Evolutionary conservation across 2,888 invertebrate genomes (phyloP), one percentile per base, ranked within the genome.

Genomic region (Drosophila pseudotalamancana): DNA sequence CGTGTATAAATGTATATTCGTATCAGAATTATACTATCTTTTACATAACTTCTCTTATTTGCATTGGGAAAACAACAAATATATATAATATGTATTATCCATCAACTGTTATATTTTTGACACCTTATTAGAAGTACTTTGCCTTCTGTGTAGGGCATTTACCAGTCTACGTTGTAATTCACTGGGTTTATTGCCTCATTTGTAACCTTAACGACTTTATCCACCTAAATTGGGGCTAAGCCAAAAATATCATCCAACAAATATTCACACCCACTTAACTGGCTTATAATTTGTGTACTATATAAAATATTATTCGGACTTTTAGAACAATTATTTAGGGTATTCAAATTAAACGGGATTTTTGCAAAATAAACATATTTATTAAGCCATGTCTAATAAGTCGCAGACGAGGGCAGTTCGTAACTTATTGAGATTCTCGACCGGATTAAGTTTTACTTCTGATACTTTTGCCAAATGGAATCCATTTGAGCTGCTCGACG

Each of bases 401-500:
- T 23, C 16, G 18, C 8, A 21, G 8, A 5, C 23, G 16, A 23
- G 23, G 34, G 5, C 8, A 23, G 16, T 9, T 34, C 3, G 0
- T n/a, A 18, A n/a, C 18, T 8, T 48, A 16, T 4, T 16, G 8
- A 21, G 0, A n/a, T n/a, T n/a, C n/a, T n/a, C n/a, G n/a, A n/a
- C 9, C 12, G 18, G 12, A 12, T 21, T 16, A 9, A 6, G 32
- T 12, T 45, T 11, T 21, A 34, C 1, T 27, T 18, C 9, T 60
- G 23, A 12, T 16, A 50, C 11, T 25, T 34, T 12, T 80, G 71
- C 81, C 77, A 74, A 4, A 64, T 46, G n/a, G 63, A 18, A 6
- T 85, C 66, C 6, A 76, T 34, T 19, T 70, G 59, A 4, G 63
- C 67, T 6, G 76, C 79, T 0, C 49, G 49, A 0, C 54, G 73